phyloP scores from a whole-genome alignment of 2,888 invertebrate genomes.

The Rhogogaster chlorosoma region DNA sequence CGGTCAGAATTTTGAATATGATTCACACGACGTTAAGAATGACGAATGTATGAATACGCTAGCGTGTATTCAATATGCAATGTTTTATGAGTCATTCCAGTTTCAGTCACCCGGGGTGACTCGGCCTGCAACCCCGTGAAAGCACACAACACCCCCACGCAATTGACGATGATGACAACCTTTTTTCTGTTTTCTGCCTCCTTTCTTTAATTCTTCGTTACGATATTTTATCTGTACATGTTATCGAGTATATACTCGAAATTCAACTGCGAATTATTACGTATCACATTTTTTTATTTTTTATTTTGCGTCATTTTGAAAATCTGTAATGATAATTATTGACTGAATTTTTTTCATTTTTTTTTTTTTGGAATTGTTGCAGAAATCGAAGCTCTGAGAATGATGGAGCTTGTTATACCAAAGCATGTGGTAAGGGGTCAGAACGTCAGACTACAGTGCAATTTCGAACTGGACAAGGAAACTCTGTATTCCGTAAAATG shows the following conservation, averaged over 20 bases:
- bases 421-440: slow-evolving; percentile 76
- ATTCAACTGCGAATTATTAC: background rate
- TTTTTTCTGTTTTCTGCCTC: background rate
- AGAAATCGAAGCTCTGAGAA: slow-evolving; percentile 72
- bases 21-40: slow-evolving; percentile 43
- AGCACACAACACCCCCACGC: background rate
- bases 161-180: background rate
- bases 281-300: background rate
- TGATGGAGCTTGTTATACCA: slow-evolving; percentile 77
- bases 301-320: background rate
- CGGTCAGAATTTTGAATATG: slow-evolving; percentile 29
- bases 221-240: background rate
- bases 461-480: slow-evolving; percentile 77
- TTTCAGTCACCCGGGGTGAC: slow-evolving; percentile 33
- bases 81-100: slow-evolving; percentile 46
- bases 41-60: slow-evolving; percentile 11
- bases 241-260: too few relatives aligned
- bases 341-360: background rate
- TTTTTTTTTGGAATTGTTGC: slow-evolving; percentile 45
- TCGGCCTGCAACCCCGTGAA: background rate
- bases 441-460: slow-evolving; percentile 77
- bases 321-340: background rate
- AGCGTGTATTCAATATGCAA: slow-evolving; percentile 40
- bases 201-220: background rate
- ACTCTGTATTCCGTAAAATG: slow-evolving; percentile 78